These are phyloP conservation scores for Athalia circularis DNA, from an alignment of 2,888 invertebrate species.

Conservation along the genomic window DNA sequence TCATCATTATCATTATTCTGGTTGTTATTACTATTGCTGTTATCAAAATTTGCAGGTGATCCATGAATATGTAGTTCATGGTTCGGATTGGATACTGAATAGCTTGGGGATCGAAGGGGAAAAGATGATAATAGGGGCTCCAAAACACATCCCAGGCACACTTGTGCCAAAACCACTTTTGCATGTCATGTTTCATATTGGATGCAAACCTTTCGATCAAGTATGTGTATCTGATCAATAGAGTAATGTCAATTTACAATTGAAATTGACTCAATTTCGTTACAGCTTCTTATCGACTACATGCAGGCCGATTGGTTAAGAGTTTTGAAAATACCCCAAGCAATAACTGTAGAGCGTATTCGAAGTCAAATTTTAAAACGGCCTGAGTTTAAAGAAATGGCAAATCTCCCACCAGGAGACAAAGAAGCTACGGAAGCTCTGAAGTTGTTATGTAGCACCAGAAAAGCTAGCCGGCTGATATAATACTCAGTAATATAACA, in stretches of 20 bases:
- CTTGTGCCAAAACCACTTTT: slow-evolving; percentile 76
- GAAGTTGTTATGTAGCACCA: slow-evolving; percentile 63
- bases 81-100: slow-evolving; percentile 82
- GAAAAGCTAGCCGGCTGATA: slow-evolving; percentile 40
- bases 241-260: not conserved
- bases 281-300: slow-evolving; percentile 75
- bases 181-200: slow-evolving; percentile 89
- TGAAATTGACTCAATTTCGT: slow-evolving; percentile 46
- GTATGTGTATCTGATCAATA: slow-evolving; percentile 71
- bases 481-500: not conserved
- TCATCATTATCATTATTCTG: slow-evolving; percentile 6
- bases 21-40: not conserved
- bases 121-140: slow-evolving; percentile 61
- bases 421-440: slow-evolving; percentile 64
- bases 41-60: slow-evolving; percentile 76
- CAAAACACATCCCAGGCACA: slow-evolving; percentile 66
- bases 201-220: slow-evolving; percentile 85
- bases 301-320: slow-evolving; percentile 75
- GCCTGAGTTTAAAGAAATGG: slow-evolving; percentile 75
- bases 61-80: slow-evolving; percentile 82
- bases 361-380: slow-evolving; percentile 75
- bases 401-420: slow-evolving; percentile 61
- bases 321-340: slow-evolving; percentile 75
- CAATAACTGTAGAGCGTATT: slow-evolving; percentile 74
- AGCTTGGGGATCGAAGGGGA: slow-evolving; percentile 70